A percentile compares a stretch with the other conserved stretches of the same genome.
Conservation (phyloP, 2,888 invertebrate species). For the Autographa pulchrina region DNA sequence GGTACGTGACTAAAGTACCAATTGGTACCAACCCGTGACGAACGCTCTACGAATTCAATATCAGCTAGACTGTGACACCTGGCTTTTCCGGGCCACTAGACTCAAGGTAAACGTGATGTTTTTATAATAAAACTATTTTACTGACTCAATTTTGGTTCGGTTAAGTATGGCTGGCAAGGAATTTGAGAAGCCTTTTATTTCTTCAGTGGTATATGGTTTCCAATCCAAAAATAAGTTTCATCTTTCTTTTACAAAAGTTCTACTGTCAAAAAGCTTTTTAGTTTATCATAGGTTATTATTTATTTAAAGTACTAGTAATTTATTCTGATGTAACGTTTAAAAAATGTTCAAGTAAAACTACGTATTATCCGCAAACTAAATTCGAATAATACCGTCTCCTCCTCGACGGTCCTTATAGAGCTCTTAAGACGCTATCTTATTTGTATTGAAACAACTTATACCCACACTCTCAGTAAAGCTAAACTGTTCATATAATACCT, state of each 20-base stretch:
- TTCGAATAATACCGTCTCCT: background rate
- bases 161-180: background rate
- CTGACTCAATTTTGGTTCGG: background rate
- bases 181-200: background rate
- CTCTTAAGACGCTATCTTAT: constrained; percentile 7
- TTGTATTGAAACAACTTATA: constrained; percentile 3
- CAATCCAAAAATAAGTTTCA: too few relatives aligned
- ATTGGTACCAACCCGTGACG: constrained; percentile 27
- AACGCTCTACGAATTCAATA: constrained; percentile 56
- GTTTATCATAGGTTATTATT: too few relatives aligned
- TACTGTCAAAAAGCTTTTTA: too few relatives aligned
- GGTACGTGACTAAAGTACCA: constrained; percentile 48
- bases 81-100: constrained; percentile 9
- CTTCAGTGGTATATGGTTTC: background rate
- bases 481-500: constrained; percentile 15
- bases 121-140: constrained; percentile 31
- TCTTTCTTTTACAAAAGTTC: too few relatives aligned
- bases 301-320: too few relatives aligned
- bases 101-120: constrained; percentile 28
- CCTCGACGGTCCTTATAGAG: background rate
- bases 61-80: constrained; percentile 22
- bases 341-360: background rate
- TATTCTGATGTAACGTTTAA: background rate
- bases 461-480: constrained; percentile 4
- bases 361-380: background rate